Conservation (phyloP, 92 coral and sea anemone species). For the Epizoanthus rinbou region DNA sequence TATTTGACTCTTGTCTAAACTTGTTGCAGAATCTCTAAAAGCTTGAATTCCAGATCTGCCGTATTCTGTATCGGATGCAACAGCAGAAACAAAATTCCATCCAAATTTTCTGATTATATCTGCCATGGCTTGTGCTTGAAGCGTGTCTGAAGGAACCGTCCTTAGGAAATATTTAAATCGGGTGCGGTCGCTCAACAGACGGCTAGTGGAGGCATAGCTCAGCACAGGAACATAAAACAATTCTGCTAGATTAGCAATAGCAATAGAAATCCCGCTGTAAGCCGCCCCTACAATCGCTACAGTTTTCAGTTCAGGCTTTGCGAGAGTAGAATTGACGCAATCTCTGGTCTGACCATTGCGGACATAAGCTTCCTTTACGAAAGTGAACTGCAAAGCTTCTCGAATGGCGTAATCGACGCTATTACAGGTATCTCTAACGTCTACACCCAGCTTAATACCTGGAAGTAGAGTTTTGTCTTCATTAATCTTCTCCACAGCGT, state of each 20-base stretch:
- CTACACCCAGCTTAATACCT: slow-evolving; percentile 68
- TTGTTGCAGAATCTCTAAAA: slow-evolving; percentile 56
- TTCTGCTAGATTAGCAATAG: slow-evolving; percentile 75
- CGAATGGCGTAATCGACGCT: slow-evolving; percentile 76
- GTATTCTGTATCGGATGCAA: slow-evolving; percentile 82
- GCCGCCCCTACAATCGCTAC: slow-evolving; percentile 87
- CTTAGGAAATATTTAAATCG: slow-evolving; percentile 78
- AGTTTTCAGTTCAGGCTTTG: slow-evolving; percentile 21
- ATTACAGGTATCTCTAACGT: slow-evolving; percentile 74
- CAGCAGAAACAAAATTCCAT: slow-evolving; percentile 70
- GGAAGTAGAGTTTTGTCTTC: slow-evolving; percentile 62
- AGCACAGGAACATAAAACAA: slow-evolving; percentile 84
- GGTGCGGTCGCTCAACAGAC: slow-evolving; percentile 70
- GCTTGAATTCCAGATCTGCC: slow-evolving; percentile 82
- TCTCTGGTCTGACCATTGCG: not conserved
- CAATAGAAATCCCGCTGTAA: slow-evolving; percentile 83
- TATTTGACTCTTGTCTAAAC: slow-evolving; percentile 34
- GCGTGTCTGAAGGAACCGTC: slow-evolving; percentile 82
- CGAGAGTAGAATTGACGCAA: slow-evolving; percentile 7
- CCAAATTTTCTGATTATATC: slow-evolving; percentile 57
- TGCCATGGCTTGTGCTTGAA: slow-evolving; percentile 72
- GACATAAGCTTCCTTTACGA: slow-evolving; percentile 57
- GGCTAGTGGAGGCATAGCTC: slow-evolving; percentile 91
- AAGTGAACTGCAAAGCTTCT: slow-evolving; percentile 67
- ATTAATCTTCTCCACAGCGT: slow-evolving; percentile 68